phyloP scores from a whole-genome alignment of 2,888 invertebrate species.

The Nomada hirtipes region DNA sequence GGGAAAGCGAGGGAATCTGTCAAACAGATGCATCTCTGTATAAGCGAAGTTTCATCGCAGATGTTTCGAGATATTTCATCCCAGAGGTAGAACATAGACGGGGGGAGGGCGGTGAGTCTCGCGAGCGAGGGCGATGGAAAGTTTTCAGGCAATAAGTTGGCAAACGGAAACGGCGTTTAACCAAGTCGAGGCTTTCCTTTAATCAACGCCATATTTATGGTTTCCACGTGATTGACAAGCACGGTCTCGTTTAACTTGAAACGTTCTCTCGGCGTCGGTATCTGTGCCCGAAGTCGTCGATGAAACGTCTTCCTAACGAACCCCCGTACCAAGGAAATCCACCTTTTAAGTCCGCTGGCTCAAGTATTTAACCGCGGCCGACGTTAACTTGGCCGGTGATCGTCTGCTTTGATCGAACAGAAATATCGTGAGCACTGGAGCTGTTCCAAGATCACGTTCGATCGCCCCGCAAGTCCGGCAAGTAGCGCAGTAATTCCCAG shows the following conservation, averaged over 20 bases:
- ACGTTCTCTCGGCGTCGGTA: conserved; percentile 21
- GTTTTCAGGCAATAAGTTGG: conserved; percentile 15
- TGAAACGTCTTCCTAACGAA: conserved; percentile 33
- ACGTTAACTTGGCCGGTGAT: conserved; percentile 59
- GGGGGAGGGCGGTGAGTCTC: neutral
- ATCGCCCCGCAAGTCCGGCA: conserved; percentile 64
- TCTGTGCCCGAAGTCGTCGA: conserved; percentile 23
- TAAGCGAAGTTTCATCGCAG: conserved; percentile 23
- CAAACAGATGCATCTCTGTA: conserved; percentile 6
- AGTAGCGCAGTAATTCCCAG: conserved; percentile 65
- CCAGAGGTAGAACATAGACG: neutral
- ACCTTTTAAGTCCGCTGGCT: conserved; percentile 65
- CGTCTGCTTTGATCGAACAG: conserved; percentile 57
- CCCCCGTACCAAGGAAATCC: conserved; percentile 53
- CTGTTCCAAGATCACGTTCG: conserved; percentile 67
- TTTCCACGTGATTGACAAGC: conserved; percentile 44
- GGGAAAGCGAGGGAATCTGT: neutral
- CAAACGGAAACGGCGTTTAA: conserved; percentile 1
- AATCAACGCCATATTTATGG: conserved; percentile 58
- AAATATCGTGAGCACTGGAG: conserved; percentile 55
- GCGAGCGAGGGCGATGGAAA: neutral
- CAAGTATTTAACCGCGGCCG: conserved; percentile 64
- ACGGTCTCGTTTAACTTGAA: conserved; percentile 43
- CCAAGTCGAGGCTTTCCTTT: neutral
- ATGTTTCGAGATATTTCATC: conserved; percentile 12